Percentiles rank a stretch among this genome's conserved stretches.
These are phyloP conservation scores for Gobionotothen gibberifrons DNA, from an alignment of 2,797 vertebrate species.

Conservation along the genomic window DNA sequence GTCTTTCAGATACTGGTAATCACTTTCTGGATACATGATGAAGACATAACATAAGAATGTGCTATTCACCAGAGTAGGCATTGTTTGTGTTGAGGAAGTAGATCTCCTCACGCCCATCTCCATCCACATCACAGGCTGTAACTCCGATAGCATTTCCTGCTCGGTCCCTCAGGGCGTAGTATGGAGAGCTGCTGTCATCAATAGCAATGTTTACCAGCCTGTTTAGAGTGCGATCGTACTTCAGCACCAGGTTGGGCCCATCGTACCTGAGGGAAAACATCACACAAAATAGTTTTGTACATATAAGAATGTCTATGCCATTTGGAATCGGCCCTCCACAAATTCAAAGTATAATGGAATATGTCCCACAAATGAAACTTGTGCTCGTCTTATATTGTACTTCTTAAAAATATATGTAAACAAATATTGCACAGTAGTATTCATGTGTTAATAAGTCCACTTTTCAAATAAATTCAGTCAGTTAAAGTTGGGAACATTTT, in stretches of 20 bases:
- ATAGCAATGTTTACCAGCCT: conserved; percentile 90
- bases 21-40: not conserved
- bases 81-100: conserved; percentile 99
- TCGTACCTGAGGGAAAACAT: conserved; percentile 85
- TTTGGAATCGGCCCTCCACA: too few species aligned
- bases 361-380: too few species aligned
- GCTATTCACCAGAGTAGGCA: conserved; percentile 90
- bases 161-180: conserved; percentile 89
- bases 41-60: not conserved
- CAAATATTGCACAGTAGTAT: too few species aligned
- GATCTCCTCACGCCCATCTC: conserved; percentile 94
- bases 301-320: not conserved
- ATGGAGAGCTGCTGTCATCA: conserved; percentile 89
- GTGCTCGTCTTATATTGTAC: too few species aligned
- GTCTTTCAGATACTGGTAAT: not conserved
- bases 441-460: too few species aligned
- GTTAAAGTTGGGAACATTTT: too few species aligned
- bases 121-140: conserved; percentile 94
- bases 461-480: too few species aligned
- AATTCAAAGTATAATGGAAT: too few species aligned
- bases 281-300: not conserved
- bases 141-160: conserved; percentile 94
- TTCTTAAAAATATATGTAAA: too few species aligned
- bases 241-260: conserved; percentile 94
- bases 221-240: conserved; percentile 84